Evolutionary conservation across 2,113 vertebrate species (phyloP), one percentile per base, ranked within the genome.

Genomic region (Meriones unguiculatus): DNA sequence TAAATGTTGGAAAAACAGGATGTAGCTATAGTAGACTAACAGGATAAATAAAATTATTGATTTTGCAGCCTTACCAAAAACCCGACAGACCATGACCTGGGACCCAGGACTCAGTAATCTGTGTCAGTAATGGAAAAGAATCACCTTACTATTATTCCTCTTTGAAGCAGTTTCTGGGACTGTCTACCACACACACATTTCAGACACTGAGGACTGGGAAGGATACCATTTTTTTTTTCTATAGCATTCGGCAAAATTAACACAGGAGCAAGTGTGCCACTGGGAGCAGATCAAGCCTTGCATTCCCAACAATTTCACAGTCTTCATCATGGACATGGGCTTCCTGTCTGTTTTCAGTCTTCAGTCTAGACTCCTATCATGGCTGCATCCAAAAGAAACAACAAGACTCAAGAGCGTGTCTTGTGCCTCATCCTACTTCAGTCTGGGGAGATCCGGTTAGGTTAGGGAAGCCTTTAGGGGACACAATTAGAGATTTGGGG

Each of bases 101-200:
- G 30, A 86, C 3, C 30, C 11, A 57, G 12, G 15, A 77, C 30
- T 72, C 5, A 22, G 72, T 10, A 64, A 76, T 82, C 9, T 30
- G 7, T 89, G 20, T 87, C 20, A 87, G 25, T 75, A 94, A 93
- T 17, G 70, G 28, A 76, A 89, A 64, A 69, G 77, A 70, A 41
- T 17, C 8, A 78, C 1, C 22, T 20, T 94, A 18, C 22, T n/a
- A 38, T 57, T 64, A 15, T 76, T 85, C 12, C 30, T 17, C n/a
- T 32, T 75, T 35, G 35, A 87, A 38, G 13, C 57, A 24, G 69
- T 69, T 77, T 72, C 54, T 35, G 0, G 8, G 14, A 78, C 28
- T 15, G 11, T 18, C 30, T 94, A 28, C 25, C 18, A 17, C 17
- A 95, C 50, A 88, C 38, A 65, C 9, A 87, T 62, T 84, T 62